These are phyloP conservation scores for Hirtodrosophila alboralis DNA, from an alignment of 2,888 invertebrate genomes.

Conservation along the genomic window DNA sequence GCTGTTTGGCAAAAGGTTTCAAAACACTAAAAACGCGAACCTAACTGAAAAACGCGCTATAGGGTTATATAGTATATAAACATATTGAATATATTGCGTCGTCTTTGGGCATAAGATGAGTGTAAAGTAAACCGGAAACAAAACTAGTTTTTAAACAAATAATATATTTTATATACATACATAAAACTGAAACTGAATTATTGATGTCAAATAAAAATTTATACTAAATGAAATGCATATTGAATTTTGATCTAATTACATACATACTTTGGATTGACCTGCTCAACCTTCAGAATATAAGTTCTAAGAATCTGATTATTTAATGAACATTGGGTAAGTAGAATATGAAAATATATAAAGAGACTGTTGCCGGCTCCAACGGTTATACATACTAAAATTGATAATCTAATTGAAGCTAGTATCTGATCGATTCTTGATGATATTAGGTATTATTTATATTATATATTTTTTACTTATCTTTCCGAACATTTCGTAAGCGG, in stretches of 20 bases:
- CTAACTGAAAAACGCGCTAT: constrained; percentile 50
- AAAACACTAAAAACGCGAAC: constrained; percentile 44
- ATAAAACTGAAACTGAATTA: constrained; percentile 71
- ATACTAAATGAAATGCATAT: constrained; percentile 63
- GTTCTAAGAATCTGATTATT: no score
- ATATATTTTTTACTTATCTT: no score
- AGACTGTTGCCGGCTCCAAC: no score
- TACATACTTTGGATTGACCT: no score
- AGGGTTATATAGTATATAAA: constrained; percentile 48
- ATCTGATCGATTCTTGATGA: no score
- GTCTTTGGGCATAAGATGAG: constrained; percentile 45
- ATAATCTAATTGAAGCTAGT: no score
- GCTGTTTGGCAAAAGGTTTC: constrained; percentile 52
- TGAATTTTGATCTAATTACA: not conserved
- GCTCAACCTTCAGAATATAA: no score
- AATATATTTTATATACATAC: constrained; percentile 73
- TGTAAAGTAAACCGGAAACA: constrained; percentile 68
- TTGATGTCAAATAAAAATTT: constrained; percentile 80
- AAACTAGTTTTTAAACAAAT: constrained; percentile 74
- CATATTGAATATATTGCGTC: constrained; percentile 43
- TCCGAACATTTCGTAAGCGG: no score
- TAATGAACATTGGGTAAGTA: no score
- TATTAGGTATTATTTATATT: no score
- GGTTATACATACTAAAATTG: no score
- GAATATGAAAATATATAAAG: no score